A percentile compares a stretch with the other conserved stretches of the same genome.
Evolutionary conservation across 2,797 vertebrate genomes (phyloP).

Genomic region (Acanthurus lineatus): DNA sequence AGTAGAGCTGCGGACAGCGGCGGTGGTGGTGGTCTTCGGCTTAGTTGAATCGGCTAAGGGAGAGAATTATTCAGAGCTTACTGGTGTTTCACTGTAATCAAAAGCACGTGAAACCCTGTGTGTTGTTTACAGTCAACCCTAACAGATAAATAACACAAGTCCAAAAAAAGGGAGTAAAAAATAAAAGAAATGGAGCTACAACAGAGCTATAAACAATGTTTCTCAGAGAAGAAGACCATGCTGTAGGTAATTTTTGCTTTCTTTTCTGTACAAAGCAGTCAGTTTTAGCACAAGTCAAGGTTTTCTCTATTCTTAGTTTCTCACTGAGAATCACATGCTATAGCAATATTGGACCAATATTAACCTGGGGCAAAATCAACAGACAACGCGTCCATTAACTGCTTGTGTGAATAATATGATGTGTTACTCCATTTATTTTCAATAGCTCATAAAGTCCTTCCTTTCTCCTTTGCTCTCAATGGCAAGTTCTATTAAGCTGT

Average conservation of each 20-base stretch:
- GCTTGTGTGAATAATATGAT: neutral
- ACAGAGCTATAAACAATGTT: neutral
- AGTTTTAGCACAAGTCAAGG: neutral
- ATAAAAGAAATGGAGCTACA: neutral
- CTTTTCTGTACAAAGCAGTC: neutral
- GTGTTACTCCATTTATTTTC: neutral
- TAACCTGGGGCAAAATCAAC: neutral
- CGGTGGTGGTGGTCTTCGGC: slow-evolving; percentile 78
- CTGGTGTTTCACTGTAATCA: neutral
- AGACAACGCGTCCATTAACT: neutral
- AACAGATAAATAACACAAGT: neutral
- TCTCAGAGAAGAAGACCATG: neutral
- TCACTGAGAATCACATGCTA: too few species aligned
- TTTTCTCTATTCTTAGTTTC: neutral
- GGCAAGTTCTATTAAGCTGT: too few species aligned
- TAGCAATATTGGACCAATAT: neutral
- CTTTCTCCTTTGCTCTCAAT: neutral
- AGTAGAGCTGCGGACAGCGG: slow-evolving; percentile 62
- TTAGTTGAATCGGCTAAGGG: slow-evolving; percentile 82
- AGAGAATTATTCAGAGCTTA: neutral
- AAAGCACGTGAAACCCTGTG: neutral
- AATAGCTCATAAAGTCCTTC: neutral
- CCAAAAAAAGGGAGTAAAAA: neutral
- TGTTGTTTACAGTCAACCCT: neutral
- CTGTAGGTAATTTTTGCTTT: neutral